Evolutionary conservation across 2,113 vertebrate species (phyloP), one percentile per base, ranked within the genome.

Genomic region (Lamprotornis superbus): DNA sequence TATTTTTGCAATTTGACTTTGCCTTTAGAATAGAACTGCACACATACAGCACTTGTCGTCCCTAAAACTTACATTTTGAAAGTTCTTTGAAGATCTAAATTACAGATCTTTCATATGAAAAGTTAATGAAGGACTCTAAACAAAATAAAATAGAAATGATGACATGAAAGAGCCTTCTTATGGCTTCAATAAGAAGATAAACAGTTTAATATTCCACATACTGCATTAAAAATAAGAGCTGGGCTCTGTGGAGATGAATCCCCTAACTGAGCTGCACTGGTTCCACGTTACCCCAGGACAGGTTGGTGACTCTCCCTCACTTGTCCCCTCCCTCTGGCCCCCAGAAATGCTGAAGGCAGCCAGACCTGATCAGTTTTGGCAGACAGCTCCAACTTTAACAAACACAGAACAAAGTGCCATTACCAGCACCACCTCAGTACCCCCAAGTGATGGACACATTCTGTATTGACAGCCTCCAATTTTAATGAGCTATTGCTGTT

Each of bases 61-160:
- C 93, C 95, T 97, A 97, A 97, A 96, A 97, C 97, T 97, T 95
- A 96, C 97, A 61, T 97, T 97, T 97, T 97, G 96, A 97, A 97
- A 97, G 94, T 97, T 96, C 97, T 97, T 97, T 97, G 97, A 97
- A 97, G 97, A 93, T 95, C 96, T 96, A 97, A 97, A 97, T 97
- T 97, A 97, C 97, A 97, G 97, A 96, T 97, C 97, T 97, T 97
- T 93, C 96, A 90, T 97, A 97, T 97, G 97, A 97, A 97, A 97
- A 97, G 92, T 97, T 97, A 97, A 97, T 97, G 97, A 97, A 97
- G 95, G 97, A 96, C 78, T 97, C 95, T 96, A 97, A 97, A 97
- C 97, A 97, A 97, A 97, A 97, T 97, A 97, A 97, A 97, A 97
- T 97, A 97, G 96, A 96, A 96, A 94, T 95, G 97, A 95, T 97